Evolutionary conservation across 2,113 vertebrate genomes (phyloP).

Genomic region (Addax nasomaculatus): DNA sequence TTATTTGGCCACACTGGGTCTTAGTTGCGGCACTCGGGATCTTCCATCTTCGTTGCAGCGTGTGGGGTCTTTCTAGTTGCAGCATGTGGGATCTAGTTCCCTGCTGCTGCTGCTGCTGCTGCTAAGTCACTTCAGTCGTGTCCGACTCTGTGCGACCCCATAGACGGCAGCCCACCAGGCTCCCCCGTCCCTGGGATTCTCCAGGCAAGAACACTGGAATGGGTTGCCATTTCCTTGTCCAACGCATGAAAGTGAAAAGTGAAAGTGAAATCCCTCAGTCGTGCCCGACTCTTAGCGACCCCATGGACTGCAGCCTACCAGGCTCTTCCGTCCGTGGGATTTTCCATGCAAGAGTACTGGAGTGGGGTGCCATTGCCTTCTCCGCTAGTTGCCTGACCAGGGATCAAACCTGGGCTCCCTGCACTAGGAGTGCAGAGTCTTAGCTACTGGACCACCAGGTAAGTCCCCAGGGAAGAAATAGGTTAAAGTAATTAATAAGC

Average conservation of each 20-base stretch:
- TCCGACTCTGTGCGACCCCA: too few species aligned
- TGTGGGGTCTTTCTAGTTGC: not conserved
- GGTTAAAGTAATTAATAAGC: not conserved
- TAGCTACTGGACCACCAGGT: not conserved
- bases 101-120: not conserved
- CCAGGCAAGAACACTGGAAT: too few species aligned
- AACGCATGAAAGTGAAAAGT: too few species aligned
- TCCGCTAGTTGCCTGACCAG: not conserved
- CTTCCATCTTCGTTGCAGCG: not conserved
- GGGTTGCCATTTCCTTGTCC: too few species aligned
- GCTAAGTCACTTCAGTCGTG: too few species aligned
- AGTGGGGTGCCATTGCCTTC: too few species aligned
- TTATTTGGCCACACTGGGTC: accelerated
- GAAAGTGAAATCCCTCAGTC: too few species aligned
- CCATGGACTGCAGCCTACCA: too few species aligned
- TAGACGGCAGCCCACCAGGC: too few species aligned
- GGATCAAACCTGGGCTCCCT: not conserved
- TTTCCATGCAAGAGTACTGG: too few species aligned
- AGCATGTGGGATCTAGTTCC: not conserved
- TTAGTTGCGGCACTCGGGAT: accelerated
- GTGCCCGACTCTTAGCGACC: accelerated
- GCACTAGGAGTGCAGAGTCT: not conserved
- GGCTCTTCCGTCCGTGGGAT: too few species aligned
- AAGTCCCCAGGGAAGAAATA: not conserved
- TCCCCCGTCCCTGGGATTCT: too few species aligned